phyloP scores from a whole-genome alignment of 1,140 invertebrate genomes.

The Lucilia cuprina region DNA sequence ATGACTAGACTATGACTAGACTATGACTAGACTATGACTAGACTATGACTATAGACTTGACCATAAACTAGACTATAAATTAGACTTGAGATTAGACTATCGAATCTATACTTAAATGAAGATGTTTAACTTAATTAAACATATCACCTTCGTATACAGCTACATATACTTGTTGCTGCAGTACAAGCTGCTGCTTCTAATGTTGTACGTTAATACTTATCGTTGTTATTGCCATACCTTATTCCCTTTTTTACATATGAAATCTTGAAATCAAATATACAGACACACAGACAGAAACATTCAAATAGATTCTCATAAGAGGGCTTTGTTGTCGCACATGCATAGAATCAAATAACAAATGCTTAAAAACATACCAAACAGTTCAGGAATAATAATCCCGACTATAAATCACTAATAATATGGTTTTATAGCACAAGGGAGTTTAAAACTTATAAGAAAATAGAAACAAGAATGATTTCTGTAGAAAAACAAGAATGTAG shows the following conservation, averaged over 20 bases:
- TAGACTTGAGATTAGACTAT: too few relatives aligned
- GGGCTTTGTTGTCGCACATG: conserved; percentile 26
- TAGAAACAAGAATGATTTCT: neutral
- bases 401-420: conserved; percentile 28
- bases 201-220: neutral
- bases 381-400: conserved; percentile 29
- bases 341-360: conserved; percentile 31
- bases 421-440: conserved; percentile 28
- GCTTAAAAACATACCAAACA: conserved; percentile 27
- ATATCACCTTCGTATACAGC: too few relatives aligned
- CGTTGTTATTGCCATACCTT: neutral
- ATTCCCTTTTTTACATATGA: neutral
- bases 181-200: neutral
- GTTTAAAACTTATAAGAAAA: neutral
- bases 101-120: too few relatives aligned
- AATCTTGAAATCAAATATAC: neutral
- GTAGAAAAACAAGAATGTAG: neutral
- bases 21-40: too few relatives aligned
- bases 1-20: too few relatives aligned
- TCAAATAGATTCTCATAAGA: conserved; percentile 1
- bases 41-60: too few relatives aligned
- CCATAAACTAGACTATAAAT: too few relatives aligned
- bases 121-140: too few relatives aligned
- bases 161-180: neutral
- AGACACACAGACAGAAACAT: neutral